Percentiles rank a stretch among this genome's conserved stretches.
These are phyloP conservation scores for Zaprionus taronus DNA, from an alignment of 1,140 invertebrate genomes.

Conservation along the genomic window DNA sequence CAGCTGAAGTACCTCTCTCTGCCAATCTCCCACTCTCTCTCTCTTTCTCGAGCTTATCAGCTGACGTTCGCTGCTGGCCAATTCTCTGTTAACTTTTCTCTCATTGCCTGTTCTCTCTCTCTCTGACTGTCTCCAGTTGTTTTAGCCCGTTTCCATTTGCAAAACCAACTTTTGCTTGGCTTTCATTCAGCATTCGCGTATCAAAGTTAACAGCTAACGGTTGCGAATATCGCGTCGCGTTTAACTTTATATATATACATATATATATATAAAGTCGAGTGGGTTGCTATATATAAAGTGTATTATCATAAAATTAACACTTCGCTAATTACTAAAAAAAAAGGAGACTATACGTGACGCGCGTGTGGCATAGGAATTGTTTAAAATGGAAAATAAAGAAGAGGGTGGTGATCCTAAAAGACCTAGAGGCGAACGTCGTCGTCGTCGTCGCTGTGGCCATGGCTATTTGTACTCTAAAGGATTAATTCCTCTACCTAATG, in stretches of 20 bases:
- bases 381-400: too few relatives aligned
- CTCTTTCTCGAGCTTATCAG: slow-evolving; percentile 4
- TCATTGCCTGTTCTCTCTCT: background rate
- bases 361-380: background rate
- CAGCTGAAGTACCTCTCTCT: slow-evolving; percentile 18
- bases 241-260: slow-evolving; percentile 3
- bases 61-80: background rate
- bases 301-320: slow-evolving; percentile 24
- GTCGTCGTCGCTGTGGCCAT: slow-evolving; percentile 11
- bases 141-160: slow-evolving; percentile 20
- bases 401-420: too few relatives aligned
- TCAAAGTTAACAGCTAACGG: slow-evolving; percentile 74
- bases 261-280: background rate
- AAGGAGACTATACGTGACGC: slow-evolving; percentile 11
- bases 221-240: slow-evolving; percentile 51
- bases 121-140: slow-evolving; percentile 20
- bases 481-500: background rate
- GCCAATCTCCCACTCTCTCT: slow-evolving; percentile 29
- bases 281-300: background rate
- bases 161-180: slow-evolving; percentile 10
- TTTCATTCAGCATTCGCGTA: slow-evolving; percentile 62
- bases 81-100: slow-evolving; percentile 1
- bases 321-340: background rate
- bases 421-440: too few relatives aligned
- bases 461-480: too few relatives aligned